Evolutionary conservation across 2,888 invertebrate genomes (phyloP).

Genomic region (Oligia latruncula): DNA sequence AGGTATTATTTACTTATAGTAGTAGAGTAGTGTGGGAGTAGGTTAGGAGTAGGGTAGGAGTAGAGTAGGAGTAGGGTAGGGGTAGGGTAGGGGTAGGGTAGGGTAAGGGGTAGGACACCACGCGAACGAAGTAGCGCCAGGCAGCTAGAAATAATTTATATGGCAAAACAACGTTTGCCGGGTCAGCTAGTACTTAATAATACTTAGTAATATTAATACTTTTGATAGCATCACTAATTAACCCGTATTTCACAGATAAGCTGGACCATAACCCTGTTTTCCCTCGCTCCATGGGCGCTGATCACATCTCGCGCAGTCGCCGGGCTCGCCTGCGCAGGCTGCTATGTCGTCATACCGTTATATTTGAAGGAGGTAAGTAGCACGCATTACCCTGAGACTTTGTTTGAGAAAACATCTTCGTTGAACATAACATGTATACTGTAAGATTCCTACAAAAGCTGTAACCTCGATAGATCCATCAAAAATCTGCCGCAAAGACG

Average conservation of each 20-base stretch:
- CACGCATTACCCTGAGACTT: not conserved
- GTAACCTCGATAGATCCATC: not conserved
- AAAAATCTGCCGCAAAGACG: not conserved
- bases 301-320: conserved; percentile 84
- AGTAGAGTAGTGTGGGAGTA: too few relatives aligned
- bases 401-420: not conserved
- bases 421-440: not conserved
- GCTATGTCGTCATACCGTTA: conserved; percentile 87
- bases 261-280: conserved; percentile 84
- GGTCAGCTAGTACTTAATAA: too few relatives aligned
- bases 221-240: not conserved
- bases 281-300: conserved; percentile 85
- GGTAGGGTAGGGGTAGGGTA: too few relatives aligned
- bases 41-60: too few relatives aligned
- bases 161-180: too few relatives aligned
- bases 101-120: too few relatives aligned
- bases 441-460: not conserved
- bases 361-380: conserved; percentile 85
- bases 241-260: conserved; percentile 77
- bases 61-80: too few relatives aligned
- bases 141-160: too few relatives aligned
- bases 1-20: too few relatives aligned
- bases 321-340: conserved; percentile 86
- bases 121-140: too few relatives aligned
- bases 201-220: too few relatives aligned